These are phyloP conservation scores for Sebastes itinus DNA, from an alignment of 2,797 vertebrate genomes.

Conservation along the genomic window DNA sequence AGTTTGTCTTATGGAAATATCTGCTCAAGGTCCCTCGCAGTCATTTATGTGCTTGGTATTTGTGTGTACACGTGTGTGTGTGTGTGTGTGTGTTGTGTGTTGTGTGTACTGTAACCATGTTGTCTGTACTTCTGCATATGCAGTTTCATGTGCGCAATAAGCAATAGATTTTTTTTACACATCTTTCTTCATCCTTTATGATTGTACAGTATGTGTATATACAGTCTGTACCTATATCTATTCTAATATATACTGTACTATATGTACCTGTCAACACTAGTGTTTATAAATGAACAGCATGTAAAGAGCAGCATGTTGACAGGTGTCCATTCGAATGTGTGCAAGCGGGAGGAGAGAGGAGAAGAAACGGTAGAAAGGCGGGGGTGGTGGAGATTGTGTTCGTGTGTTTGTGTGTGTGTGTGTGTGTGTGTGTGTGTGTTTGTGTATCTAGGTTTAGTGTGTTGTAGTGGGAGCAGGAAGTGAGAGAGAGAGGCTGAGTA, in stretches of 20 bases:
- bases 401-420: slow-evolving; percentile 1
- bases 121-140: not conserved
- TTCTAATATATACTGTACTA: not conserved
- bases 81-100: not conserved
- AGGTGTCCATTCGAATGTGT: slow-evolving; percentile 58
- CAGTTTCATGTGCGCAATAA: not conserved
- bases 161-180: not conserved
- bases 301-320: slow-evolving; percentile 36
- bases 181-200: no score
- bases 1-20: not conserved
- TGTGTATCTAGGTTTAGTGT: slow-evolving; percentile 21
- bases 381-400: not conserved
- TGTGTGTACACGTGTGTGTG: no score
- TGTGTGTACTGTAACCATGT: not conserved
- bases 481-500: slow-evolving; percentile 28
- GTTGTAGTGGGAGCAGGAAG: slow-evolving; percentile 14
- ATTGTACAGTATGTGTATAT: not conserved
- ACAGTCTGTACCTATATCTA: not conserved
- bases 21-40: not conserved
- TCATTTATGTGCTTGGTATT: not conserved
- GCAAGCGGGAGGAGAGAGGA: slow-evolving; percentile 6
- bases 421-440: not conserved
- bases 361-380: not conserved
- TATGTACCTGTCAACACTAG: not conserved
- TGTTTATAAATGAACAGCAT: slow-evolving; percentile 18